Base-by-base conservation (phyloP, 1,140 invertebrate genomes). In the Drosophila micromelanica region DNA sequence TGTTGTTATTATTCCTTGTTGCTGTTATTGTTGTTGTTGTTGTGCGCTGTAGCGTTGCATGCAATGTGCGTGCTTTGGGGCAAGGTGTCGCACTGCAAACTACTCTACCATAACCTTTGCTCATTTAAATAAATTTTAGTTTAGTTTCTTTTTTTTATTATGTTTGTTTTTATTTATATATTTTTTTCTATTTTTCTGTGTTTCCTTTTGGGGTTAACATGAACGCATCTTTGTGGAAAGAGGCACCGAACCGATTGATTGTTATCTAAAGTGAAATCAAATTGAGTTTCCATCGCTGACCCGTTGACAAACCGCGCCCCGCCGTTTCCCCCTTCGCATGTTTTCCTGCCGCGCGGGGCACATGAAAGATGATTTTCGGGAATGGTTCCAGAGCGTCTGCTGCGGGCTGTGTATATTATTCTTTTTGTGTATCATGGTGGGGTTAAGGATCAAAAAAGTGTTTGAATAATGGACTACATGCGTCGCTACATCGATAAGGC, bases 221-320 rank as follows among this genome's bases (percentile, higher is more conserved):
- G 56, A 57, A 43, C 56, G 42, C 62, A 42, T 52, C 52, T 63
- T 52, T 43, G 23, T 46, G 45, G 51, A 54, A 43, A 38, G 40
- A 9, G 17, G 70, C 72, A 76, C 45, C 48, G 54, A 71, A 70
- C 67, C 82, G 71, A 89, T 82, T 87, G 82, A 87, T 87, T 89
- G 68, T 89, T 87, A 87, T 87, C 82, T 78, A 51, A 82, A 89
- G 73, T 79, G 61, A 79, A 79, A 87, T 87, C 82, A 89, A 86
- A 87, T 82, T 80, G 80, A 65, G 81, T 86, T 86, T 84, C 63
- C 72, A 72, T 69, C 57, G 73, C 59, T 57, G 64, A 69, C 62
- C 64, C 65, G 65, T 73, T 73, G 65, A 73, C 71, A 73, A 62
- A 69, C 49, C 52, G 49, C 70, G 45, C 32, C 12, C 23, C 52